Evolutionary conservation across 2,113 vertebrate genomes (phyloP).

Genomic region (Cololabis saira): DNA sequence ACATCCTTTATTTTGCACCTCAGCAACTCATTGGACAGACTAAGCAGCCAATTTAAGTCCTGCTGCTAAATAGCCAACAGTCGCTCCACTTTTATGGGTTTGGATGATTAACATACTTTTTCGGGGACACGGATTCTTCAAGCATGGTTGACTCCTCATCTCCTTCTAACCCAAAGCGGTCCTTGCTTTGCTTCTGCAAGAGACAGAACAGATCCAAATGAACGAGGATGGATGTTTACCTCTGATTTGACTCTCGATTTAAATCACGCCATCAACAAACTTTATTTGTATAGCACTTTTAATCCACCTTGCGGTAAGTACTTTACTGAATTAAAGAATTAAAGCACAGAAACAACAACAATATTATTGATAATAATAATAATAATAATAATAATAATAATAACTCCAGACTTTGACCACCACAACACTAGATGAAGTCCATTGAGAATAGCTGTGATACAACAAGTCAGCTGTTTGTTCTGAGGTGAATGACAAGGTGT

Average conservation of each 20-base stretch:
- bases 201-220: background rate
- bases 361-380: too few relatives aligned
- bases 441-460: too few relatives aligned
- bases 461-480: background rate
- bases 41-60: background rate
- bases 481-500: background rate
- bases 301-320: too few relatives aligned
- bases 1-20: background rate
- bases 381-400: too few relatives aligned
- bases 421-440: too few relatives aligned
- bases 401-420: too few relatives aligned
- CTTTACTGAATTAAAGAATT: background rate
- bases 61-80: background rate
- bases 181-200: constrained; percentile 97
- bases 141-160: constrained; percentile 99
- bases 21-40: background rate
- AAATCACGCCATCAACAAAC: background rate
- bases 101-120: constrained; percentile 85
- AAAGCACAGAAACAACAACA: background rate
- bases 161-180: constrained; percentile 96
- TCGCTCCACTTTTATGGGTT: background rate
- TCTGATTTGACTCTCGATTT: background rate
- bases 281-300: too few relatives aligned
- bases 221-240: background rate
- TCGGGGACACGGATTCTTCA: constrained; percentile 97